phyloP scores from a whole-genome alignment of 2,797 vertebrate species.

The Aulostomus chinensis region DNA sequence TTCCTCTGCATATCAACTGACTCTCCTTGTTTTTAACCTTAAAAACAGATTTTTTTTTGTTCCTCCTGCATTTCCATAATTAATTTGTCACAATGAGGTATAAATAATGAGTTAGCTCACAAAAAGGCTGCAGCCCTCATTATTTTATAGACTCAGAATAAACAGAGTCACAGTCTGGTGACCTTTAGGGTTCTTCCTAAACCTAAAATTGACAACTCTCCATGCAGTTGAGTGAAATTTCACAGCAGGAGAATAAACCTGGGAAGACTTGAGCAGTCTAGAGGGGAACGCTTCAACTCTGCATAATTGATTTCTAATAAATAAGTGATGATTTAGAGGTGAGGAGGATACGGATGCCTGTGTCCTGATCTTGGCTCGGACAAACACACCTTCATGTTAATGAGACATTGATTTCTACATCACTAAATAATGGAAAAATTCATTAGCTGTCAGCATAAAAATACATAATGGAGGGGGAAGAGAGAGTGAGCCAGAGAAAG shows the following conservation, averaged over 20 bases:
- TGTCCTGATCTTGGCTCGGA: constrained; percentile 42
- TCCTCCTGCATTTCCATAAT: not conserved
- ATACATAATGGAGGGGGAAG: constrained; percentile 23
- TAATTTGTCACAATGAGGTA: not conserved
- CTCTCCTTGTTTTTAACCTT: constrained; percentile 7
- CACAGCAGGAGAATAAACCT: not conserved
- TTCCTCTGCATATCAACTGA: no score
- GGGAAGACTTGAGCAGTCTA: constrained; percentile 6
- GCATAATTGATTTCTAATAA: constrained; percentile 61
- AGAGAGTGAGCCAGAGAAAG: not conserved
- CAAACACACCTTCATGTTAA: constrained; percentile 60
- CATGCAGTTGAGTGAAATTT: no score
- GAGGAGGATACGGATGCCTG: constrained; percentile 37
- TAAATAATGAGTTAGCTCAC: not conserved
- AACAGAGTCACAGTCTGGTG: not conserved
- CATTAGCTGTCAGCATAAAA: constrained; percentile 52
- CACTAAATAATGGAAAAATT: constrained; percentile 68
- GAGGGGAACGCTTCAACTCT: constrained; percentile 21
- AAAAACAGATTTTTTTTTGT: not conserved
- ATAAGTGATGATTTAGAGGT: constrained; percentile 62
- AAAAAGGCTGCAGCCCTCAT: not conserved
- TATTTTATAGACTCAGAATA: not conserved
- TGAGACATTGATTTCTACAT: constrained; percentile 67
- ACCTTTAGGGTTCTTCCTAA: not conserved
- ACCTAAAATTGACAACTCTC: not conserved